Evolutionary conservation across 2,888 invertebrate species (phyloP), one percentile per base, ranked within the genome.

Genomic region (Ectemnius lituratus): DNA sequence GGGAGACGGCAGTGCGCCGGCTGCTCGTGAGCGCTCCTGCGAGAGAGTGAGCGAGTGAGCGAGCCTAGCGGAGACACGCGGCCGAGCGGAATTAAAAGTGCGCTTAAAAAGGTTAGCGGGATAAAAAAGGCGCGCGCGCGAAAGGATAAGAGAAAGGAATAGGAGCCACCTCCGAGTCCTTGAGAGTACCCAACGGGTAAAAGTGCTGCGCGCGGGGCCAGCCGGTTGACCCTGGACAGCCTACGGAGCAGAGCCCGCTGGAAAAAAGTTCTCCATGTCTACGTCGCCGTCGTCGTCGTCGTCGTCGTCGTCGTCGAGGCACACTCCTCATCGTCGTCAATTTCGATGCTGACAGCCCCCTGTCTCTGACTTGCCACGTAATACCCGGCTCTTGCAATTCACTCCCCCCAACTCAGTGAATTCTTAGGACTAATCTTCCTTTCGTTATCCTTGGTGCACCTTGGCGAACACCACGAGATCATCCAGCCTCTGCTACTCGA

Each of bases 61-160:
- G 72, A 67, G 58, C 69, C 68, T 73, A 74, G 57, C 76, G 76
- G 79, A 66, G 76, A 80, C 80, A 76, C 78, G 73, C 82, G 78
- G 79, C 73, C 70, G 74, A 80, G 81, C 80, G 83, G 87, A 87
- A 85, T 88, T 86, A 86, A 86, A 89, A 88, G 87, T 86, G 80
- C 83, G 85, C 84, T 88, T 86, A 88, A 88, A 88, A 88, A 88
- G 88, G 88, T 87, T 88, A 88, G 87, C 84, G 86, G 86, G 82
- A 88, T 88, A 86, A 87, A 88, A 89, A 89, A 88, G 87, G 85
- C 82, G 82, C 83, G 84, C 80, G 85, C 81, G 87, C 86, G 90
- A 90, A 90, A 90, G 90, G 90, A 90, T 90, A 90, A 90, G 90
- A 90, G 90, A 90, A 90, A 90, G 90, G 90, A 90, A 89, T 88